Conservation (phyloP, 2,113 vertebrate species). For the Mirza zaza region DNA sequence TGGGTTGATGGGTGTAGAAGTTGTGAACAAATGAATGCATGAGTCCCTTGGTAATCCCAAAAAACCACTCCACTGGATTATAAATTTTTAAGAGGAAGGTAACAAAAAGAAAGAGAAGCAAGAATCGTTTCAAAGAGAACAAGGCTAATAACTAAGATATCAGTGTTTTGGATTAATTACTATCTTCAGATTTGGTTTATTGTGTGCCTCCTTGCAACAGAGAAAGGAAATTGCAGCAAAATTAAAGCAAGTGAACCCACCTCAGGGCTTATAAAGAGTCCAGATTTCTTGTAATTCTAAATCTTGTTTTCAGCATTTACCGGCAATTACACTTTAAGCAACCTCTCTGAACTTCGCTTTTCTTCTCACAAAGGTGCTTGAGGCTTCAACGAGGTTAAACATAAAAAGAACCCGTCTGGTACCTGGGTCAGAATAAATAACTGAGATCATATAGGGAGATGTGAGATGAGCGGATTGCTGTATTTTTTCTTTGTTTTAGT, state of each 20-base stretch:
- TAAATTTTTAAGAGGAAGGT: neutral
- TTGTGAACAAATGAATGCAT: neutral
- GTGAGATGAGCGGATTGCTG: neutral
- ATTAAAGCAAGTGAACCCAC: neutral
- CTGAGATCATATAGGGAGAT: neutral
- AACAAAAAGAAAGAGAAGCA: conserved; percentile 31
- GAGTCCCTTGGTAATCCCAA: neutral
- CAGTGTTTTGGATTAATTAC: neutral
- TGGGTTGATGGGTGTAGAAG: neutral
- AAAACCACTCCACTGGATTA: neutral
- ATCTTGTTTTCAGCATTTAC: neutral
- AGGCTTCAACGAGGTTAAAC: neutral
- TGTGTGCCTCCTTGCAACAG: neutral
- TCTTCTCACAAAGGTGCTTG: neutral
- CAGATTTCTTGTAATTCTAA: neutral
- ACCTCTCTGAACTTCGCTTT: neutral
- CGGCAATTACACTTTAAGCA: conserved; percentile 20
- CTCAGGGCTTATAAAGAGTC: neutral
- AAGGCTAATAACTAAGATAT: neutral
- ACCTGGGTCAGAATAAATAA: neutral
- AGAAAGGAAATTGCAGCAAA: neutral
- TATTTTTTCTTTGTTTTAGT: conserved; percentile 9
- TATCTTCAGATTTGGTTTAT: neutral
- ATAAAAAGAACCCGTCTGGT: neutral
- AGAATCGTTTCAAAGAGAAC: neutral